Evolutionary conservation across 2,113 vertebrate genomes (phyloP), one percentile per base, ranked within the genome.

Genomic region (Anoura caudifer): DNA sequence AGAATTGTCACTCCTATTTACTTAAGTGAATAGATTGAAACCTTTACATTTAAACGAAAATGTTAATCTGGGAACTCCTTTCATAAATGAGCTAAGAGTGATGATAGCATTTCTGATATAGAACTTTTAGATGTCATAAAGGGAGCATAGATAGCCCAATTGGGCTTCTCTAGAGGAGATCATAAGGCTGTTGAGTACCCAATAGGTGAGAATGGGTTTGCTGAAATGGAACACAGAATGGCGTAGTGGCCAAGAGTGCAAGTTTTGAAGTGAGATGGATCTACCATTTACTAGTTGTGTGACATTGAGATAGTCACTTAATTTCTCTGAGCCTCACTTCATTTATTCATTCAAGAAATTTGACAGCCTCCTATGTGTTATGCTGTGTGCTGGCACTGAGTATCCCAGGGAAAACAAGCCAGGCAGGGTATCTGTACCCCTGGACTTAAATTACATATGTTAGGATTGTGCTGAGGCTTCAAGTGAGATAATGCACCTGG

Each of bases 321-420:
- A 72, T n/a, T 81, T 92, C 16, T 59, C 26, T 80, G 17, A n/a
- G 13, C 65, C 16, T 95, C 14, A 36, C 84, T 92, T 95, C 8
- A 63, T 79, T 54, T 47, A 67, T 92, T 95, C n/a, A 90, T 76
- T 84, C 43, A 92, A 85, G 28, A 90, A 56, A 92, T 70, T 36
- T 80, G 36, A 75, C 15, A 72, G 16, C 11, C 17, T 76, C 38
- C 45, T 87, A 2, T 24, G 17, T 91, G 59, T 54, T 17, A 93
- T 14, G 41, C 3, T 72, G 28, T 73, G 20, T 95, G n/a, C 38
- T 90, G 14, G n/a, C 15, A 63, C 50, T 72, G 47, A 38, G 12
- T 13, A 89, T 70, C 36, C n/a, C 31, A 88, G n/a, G 90, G 22
- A 63, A 36, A 91, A 59, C 22, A 93, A 88, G 17, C 5, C 36